These are phyloP conservation scores for Argentina silus DNA, from an alignment of 2,797 vertebrate species.

Conservation along the genomic window DNA sequence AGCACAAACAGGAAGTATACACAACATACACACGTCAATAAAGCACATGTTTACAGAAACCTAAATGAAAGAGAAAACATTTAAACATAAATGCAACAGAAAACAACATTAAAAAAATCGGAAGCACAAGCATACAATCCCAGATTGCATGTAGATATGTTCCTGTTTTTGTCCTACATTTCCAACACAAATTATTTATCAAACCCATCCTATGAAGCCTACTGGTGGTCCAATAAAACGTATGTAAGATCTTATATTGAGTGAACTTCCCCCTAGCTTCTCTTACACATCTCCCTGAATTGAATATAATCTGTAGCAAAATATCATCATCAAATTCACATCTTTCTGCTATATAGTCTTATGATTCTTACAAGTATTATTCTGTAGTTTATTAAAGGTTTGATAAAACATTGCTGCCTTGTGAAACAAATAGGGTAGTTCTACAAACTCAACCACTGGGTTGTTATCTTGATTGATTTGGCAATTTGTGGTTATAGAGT, in stretches of 20 bases:
- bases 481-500: too few relatives aligned
- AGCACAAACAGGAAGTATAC: too few relatives aligned
- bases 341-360: neutral
- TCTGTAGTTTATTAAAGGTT: too few relatives aligned
- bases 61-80: too few relatives aligned
- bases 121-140: too few relatives aligned
- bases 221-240: neutral
- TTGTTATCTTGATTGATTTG: too few relatives aligned
- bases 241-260: neutral
- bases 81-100: too few relatives aligned
- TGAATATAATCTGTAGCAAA: neutral
- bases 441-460: neutral
- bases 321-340: neutral
- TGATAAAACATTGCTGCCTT: neutral
- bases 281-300: neutral
- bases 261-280: neutral
- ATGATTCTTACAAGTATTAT: too few relatives aligned
- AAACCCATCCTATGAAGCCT: neutral
- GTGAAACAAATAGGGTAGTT: neutral
- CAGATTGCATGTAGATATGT: neutral
- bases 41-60: too few relatives aligned
- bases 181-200: neutral
- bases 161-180: too few relatives aligned
- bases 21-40: too few relatives aligned
- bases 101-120: too few relatives aligned